phyloP scores from a whole-genome alignment of 2,888 invertebrate genomes.

The Yponomeuta malinellus region DNA sequence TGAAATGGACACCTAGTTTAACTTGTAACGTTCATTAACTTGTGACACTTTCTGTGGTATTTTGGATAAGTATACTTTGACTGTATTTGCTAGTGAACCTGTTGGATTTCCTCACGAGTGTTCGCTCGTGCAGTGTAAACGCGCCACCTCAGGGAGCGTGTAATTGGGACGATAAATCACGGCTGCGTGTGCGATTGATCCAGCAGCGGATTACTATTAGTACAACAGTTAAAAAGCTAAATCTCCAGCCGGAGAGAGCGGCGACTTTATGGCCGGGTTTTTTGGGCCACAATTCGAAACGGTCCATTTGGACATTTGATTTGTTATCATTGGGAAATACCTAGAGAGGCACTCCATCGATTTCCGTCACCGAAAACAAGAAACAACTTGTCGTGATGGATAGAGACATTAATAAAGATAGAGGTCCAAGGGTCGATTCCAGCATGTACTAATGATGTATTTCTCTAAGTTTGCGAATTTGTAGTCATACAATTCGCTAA shows the following conservation, averaged over 20 bases:
- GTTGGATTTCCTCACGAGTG: neutral
- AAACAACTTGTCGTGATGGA: neutral
- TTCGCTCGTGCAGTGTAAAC: neutral
- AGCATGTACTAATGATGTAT: too few species aligned
- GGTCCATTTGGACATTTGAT: neutral
- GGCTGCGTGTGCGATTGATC: conserved; percentile 30
- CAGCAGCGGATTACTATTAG: conserved; percentile 21
- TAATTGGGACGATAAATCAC: conserved; percentile 38
- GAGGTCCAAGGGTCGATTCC: too few species aligned
- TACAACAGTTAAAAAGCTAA: conserved; percentile 4
- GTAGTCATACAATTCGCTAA: neutral
- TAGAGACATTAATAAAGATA: neutral
- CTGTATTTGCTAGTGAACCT: too few species aligned
- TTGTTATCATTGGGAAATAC: conserved; percentile 1
- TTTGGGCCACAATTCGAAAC: conserved; percentile 1
- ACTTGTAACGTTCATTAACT: too few species aligned
- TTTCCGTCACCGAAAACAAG: neutral
- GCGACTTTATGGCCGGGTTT: neutral
- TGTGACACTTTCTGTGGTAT: too few species aligned
- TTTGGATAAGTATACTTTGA: too few species aligned
- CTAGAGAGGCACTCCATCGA: neutral
- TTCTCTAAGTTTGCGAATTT: too few species aligned
- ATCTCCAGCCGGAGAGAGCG: neutral
- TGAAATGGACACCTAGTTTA: too few species aligned
- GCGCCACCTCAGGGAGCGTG: conserved; percentile 14